These are phyloP conservation scores for Tenthredo amoena DNA, from an alignment of 2,888 invertebrate genomes.

Conservation along the genomic window DNA sequence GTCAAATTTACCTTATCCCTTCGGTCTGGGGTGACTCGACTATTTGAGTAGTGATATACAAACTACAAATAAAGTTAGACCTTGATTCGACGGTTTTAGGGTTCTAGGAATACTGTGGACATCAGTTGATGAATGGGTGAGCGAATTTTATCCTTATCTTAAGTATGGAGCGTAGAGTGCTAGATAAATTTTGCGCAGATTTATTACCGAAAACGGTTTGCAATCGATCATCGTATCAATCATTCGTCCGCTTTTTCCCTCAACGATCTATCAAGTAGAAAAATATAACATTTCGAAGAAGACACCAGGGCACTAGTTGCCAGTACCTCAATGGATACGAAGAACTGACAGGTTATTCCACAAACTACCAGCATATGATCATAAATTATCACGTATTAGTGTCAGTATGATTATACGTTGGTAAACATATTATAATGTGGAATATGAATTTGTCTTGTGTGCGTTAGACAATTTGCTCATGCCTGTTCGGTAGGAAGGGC, in stretches of 20 bases:
- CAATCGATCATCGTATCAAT: conserved; percentile 22
- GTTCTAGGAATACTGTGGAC: background rate
- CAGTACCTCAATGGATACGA: background rate
- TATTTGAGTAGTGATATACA: background rate
- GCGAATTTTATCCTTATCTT: conserved; percentile 36
- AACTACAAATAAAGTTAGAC: background rate
- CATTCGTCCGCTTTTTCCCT: background rate
- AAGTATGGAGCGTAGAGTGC: conserved; percentile 13
- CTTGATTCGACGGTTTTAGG: background rate
- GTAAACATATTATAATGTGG: conserved; percentile 29
- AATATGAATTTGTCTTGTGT: conserved; percentile 8
- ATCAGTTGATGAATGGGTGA: conserved; percentile 33
- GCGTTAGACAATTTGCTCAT: background rate
- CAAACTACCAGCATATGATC: conserved; percentile 35
- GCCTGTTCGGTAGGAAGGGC: background rate
- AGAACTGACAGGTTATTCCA: conserved; percentile 37
- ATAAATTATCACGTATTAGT: conserved; percentile 35
- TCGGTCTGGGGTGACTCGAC: background rate
- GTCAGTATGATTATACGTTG: conserved; percentile 3
- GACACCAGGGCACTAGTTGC: background rate
- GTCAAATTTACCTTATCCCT: conserved; percentile 21
- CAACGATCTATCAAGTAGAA: background rate
- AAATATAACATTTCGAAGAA: background rate
- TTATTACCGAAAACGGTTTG: conserved; percentile 10
- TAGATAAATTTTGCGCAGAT: conserved; percentile 1